Evolutionary conservation across 2,113 vertebrate genomes (phyloP).

Genomic region (Pachycephala philippinensis): DNA sequence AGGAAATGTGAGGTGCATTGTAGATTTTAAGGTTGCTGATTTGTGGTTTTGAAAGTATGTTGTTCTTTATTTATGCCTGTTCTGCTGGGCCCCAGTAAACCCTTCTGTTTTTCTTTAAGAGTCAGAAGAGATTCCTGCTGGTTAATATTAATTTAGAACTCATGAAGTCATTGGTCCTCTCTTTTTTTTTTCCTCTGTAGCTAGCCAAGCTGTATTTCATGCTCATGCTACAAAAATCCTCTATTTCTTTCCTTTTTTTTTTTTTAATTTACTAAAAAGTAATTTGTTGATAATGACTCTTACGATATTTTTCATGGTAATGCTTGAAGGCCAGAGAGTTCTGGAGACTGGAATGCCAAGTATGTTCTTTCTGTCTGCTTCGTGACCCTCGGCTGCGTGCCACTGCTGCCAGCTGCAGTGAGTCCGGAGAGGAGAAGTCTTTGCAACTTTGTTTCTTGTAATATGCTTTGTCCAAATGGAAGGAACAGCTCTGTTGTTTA

Average conservation of each 20-base stretch:
- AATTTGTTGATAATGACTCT: neutral
- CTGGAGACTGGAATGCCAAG: slow-evolving; percentile 48
- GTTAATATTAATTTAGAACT: neutral
- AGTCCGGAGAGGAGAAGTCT: neutral
- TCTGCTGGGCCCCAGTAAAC: neutral
- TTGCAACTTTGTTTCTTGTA: neutral
- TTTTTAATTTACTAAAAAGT: neutral
- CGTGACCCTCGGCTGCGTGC: neutral
- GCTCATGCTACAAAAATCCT: neutral
- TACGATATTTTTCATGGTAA: neutral
- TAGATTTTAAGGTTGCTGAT: neutral
- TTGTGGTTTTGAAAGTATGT: neutral
- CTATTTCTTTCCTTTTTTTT: neutral
- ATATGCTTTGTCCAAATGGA: neutral
- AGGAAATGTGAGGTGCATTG: neutral
- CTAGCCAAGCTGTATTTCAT: neutral
- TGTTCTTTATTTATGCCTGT: neutral
- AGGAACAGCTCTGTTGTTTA: neutral
- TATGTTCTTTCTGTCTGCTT: neutral
- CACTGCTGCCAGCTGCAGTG: neutral
- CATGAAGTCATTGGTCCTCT: neutral
- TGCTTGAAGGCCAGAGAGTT: neutral
- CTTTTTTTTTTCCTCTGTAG: neutral
- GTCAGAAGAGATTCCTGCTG: neutral
- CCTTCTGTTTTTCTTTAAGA: neutral